Conservation (phyloP, 2,888 invertebrate genomes). For the Mesorhabditis spiculigera region DNA sequence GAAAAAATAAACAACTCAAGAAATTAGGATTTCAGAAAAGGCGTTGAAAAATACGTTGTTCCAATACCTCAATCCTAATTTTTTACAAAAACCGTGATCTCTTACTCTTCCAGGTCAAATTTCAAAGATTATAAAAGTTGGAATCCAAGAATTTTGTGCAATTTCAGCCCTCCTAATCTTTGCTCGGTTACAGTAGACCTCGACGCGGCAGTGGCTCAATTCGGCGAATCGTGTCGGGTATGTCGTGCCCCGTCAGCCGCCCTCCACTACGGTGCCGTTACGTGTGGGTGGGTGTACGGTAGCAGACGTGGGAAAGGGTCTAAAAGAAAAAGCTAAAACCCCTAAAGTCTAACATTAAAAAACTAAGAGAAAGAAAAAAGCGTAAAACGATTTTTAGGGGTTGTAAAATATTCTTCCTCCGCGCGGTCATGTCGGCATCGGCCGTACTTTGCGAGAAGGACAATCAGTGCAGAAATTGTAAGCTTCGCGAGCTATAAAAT, state of each 20-base stretch:
- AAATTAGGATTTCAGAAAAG: too few species aligned
- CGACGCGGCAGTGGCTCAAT: not conserved
- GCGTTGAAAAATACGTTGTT: too few species aligned
- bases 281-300: not conserved
- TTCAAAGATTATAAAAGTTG: too few species aligned
- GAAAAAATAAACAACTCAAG: too few species aligned
- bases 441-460: not conserved
- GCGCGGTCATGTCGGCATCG: not conserved
- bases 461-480: not conserved
- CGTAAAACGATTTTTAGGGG: not conserved
- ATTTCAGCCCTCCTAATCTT: not conserved
- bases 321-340: too few species aligned
- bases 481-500: not conserved
- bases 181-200: not conserved
- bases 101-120: too few species aligned
- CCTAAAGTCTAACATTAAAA: too few species aligned
- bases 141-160: not conserved
- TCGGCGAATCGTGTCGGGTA: not conserved
- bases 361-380: not conserved
- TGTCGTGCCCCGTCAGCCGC: not conserved
- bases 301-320: too few species aligned
- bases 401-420: slow-evolving; percentile 4
- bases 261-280: not conserved
- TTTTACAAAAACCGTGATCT: too few species aligned
- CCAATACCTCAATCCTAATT: too few species aligned